Evolutionary conservation across 30 jellyfish, hydroid and myxozoan genomes (phyloP).

Genomic region (Chironex yamaguchii): DNA sequence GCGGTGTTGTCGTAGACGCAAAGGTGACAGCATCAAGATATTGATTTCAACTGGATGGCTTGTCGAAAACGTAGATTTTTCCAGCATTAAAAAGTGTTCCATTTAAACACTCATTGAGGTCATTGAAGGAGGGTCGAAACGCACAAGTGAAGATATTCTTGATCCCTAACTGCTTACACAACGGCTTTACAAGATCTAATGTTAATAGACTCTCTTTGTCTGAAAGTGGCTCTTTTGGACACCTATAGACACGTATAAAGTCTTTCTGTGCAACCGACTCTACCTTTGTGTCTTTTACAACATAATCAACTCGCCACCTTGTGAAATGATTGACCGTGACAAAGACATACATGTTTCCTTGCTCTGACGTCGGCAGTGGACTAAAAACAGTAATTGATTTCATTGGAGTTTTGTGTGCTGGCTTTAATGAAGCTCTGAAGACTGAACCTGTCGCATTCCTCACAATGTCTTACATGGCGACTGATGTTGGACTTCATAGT

Average conservation of each 20-base stretch:
- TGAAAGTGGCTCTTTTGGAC: conserved; percentile 45
- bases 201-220: conserved; percentile 41
- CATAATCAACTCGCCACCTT: conserved; percentile 52
- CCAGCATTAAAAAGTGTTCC: conserved; percentile 4
- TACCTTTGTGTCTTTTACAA: conserved; percentile 45
- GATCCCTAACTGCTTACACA: conserved; percentile 22
- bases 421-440: conserved; percentile 36
- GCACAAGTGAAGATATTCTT: conserved; percentile 43
- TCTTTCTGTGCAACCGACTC: conserved; percentile 59
- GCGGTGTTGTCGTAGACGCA: no score
- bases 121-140: conserved; percentile 22
- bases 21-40: no score
- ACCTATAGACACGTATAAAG: conserved; percentile 26
- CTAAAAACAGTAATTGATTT: conserved; percentile 26
- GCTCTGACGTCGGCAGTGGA: conserved; percentile 19
- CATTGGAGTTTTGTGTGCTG: conserved; percentile 59
- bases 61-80: no score
- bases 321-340: background rate
- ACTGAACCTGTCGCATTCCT: conserved; percentile 50
- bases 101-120: conserved; percentile 13
- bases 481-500: conserved; percentile 54
- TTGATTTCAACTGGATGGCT: no score
- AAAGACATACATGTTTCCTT: background rate
- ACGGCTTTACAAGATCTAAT: conserved; percentile 5
- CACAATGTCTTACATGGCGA: conserved; percentile 48